Evolutionary conservation across 2,113 vertebrate genomes (phyloP).

Genomic region (Marmota flaviventris): DNA sequence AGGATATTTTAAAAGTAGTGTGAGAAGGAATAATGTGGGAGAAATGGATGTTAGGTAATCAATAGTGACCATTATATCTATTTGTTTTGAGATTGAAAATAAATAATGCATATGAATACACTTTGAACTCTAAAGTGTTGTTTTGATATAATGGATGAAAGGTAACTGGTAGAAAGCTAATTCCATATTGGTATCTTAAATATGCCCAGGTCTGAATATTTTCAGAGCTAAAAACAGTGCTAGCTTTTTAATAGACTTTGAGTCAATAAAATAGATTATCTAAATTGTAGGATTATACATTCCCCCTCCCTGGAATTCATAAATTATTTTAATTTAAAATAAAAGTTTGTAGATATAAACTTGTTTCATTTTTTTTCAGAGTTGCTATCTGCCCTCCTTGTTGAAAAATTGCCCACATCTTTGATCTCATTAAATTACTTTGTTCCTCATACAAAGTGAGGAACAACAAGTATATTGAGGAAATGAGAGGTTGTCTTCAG

Average conservation of each 20-base stretch:
- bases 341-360: background rate
- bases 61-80: slow-evolving; percentile 52
- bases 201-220: slow-evolving; percentile 46
- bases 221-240: slow-evolving; percentile 30
- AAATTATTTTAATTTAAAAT: slow-evolving; percentile 47
- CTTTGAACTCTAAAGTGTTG: slow-evolving; percentile 70
- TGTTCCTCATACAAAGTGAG: background rate
- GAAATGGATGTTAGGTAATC: slow-evolving; percentile 53
- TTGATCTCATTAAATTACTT: slow-evolving; percentile 50
- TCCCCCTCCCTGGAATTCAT: background rate
- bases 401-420: background rate
- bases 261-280: slow-evolving; percentile 37
- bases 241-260: slow-evolving; percentile 25
- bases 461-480: background rate
- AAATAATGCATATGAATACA: slow-evolving; percentile 66
- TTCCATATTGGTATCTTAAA: slow-evolving; percentile 37
- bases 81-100: slow-evolving; percentile 75
- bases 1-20: slow-evolving; percentile 47
- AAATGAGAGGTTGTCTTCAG: background rate
- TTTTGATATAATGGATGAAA: slow-evolving; percentile 36
- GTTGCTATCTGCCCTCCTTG: background rate
- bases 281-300: background rate
- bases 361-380: slow-evolving; percentile 23
- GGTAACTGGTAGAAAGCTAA: slow-evolving; percentile 34
- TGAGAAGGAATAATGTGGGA: slow-evolving; percentile 43